A percentile compares a stretch with the other conserved stretches of the same genome.
phyloP scores from a whole-genome alignment of 1,140 invertebrate genomes.

The Paralvinella palmiformis region DNA sequence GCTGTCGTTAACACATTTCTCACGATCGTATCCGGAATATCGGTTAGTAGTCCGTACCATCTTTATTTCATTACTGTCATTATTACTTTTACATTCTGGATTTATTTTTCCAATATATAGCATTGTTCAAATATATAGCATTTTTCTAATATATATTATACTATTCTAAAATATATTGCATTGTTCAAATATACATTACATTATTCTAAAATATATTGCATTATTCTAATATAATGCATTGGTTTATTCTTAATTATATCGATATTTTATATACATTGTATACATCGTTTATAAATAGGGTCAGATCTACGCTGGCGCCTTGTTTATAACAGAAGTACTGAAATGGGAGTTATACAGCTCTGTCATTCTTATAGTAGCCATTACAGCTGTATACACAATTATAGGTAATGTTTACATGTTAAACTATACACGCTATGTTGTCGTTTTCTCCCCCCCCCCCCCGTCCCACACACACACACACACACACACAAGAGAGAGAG shows the following conservation, averaged over 20 bases:
- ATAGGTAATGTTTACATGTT: background rate
- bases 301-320: slow-evolving; percentile 54
- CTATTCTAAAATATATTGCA: no score
- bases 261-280: background rate
- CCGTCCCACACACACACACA: slow-evolving; percentile 24
- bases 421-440: background rate
- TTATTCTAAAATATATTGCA: no score
- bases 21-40: background rate
- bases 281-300: slow-evolving; percentile 35
- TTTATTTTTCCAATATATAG: no score
- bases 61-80: no score
- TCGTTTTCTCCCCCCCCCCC: background rate
- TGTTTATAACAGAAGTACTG: slow-evolving; percentile 54
- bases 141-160: no score
- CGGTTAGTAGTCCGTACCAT: no score
- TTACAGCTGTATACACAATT: slow-evolving; percentile 42
- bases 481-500: no score
- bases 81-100: no score
- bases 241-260: background rate
- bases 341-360: slow-evolving; percentile 50
- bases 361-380: slow-evolving; percentile 31
- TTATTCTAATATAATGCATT: no score
- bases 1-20: background rate
- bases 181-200: no score
- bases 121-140: no score